Percentiles rank a stretch among this genome's conserved stretches.
Conservation (phyloP, 1,140 invertebrate genomes). For the Gonatopus flavifemur region DNA sequence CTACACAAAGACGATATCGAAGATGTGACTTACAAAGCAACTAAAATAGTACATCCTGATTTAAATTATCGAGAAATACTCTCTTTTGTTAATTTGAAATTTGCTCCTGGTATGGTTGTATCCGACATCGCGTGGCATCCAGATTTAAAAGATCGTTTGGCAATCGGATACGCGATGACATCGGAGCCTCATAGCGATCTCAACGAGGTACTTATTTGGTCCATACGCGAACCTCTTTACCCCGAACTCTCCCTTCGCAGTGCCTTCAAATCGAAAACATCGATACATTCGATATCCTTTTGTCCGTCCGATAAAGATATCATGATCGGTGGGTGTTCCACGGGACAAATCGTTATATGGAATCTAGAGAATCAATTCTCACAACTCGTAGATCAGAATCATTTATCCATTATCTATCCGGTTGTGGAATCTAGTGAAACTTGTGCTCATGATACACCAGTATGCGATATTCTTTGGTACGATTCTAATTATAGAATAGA, state of each 20-base stretch:
- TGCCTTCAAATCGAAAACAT: too few species aligned
- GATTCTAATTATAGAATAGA: constrained; percentile 61
- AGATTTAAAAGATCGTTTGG: constrained; percentile 62
- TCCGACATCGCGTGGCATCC: constrained; percentile 67
- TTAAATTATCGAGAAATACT: constrained; percentile 60
- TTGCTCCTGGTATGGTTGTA: constrained; percentile 62
- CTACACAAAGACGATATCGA: constrained; percentile 66
- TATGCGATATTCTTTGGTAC: too few species aligned
- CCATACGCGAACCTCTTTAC: constrained; percentile 65
- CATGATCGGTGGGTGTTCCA: constrained; percentile 67
- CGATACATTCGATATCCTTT: constrained; percentile 66
- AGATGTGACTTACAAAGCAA: constrained; percentile 40
- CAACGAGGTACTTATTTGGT: constrained; percentile 66
- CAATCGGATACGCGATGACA: constrained; percentile 60
- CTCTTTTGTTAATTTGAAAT: constrained; percentile 61
- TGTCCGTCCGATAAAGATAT: constrained; percentile 68
- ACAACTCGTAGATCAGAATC: constrained; percentile 57
- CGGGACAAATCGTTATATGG: constrained; percentile 73
- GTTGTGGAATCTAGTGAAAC: too few species aligned
- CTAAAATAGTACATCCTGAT: background rate
- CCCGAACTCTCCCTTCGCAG: too few species aligned
- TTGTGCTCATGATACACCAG: too few species aligned
- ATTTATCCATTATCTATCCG: too few species aligned
- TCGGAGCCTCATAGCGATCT: background rate
- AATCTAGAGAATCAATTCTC: constrained; percentile 62